Conservation (phyloP, 2,888 invertebrate species). For the Acleris cristana region DNA sequence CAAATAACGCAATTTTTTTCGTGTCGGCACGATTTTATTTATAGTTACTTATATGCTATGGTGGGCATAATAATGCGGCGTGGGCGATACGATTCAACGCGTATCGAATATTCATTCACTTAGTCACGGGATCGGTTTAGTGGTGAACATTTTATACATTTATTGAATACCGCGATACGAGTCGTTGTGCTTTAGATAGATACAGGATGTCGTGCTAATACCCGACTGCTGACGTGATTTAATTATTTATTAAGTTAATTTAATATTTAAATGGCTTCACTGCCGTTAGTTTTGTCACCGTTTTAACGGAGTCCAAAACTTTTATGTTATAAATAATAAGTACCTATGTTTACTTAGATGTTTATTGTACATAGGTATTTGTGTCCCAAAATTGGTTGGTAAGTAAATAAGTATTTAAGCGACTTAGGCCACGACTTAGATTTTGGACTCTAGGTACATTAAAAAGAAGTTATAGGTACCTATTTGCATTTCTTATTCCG, state of each 20-base stretch:
- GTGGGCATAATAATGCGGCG: constrained; percentile 63
- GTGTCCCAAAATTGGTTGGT: too few species aligned
- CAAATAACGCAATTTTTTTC: constrained; percentile 83
- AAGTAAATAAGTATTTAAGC: too few species aligned
- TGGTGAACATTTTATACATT: constrained; percentile 52
- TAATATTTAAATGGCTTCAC: not conserved
- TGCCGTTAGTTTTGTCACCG: too few species aligned
- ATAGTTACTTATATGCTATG: constrained; percentile 73
- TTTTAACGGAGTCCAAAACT: too few species aligned
- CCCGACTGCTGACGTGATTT: constrained; percentile 4
- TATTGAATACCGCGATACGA: constrained; percentile 46
- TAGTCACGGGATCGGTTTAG: constrained; percentile 60
- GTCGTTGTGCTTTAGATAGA: constrained; percentile 29
- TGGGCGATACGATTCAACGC: constrained; percentile 52
- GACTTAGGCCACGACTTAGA: too few species aligned
- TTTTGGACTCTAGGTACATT: too few species aligned
- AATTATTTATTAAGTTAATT: constrained; percentile 13
- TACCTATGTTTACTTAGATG: too few species aligned
- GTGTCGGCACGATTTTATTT: constrained; percentile 83
- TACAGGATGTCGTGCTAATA: constrained; percentile 21
- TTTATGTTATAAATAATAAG: too few species aligned
- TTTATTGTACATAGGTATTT: not conserved
- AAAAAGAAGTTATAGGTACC: too few species aligned
- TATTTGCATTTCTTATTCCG: too few species aligned
- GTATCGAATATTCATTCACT: constrained; percentile 63